Conservation (phyloP, 2,797 vertebrate species). For the Dryobates pubescens region DNA sequence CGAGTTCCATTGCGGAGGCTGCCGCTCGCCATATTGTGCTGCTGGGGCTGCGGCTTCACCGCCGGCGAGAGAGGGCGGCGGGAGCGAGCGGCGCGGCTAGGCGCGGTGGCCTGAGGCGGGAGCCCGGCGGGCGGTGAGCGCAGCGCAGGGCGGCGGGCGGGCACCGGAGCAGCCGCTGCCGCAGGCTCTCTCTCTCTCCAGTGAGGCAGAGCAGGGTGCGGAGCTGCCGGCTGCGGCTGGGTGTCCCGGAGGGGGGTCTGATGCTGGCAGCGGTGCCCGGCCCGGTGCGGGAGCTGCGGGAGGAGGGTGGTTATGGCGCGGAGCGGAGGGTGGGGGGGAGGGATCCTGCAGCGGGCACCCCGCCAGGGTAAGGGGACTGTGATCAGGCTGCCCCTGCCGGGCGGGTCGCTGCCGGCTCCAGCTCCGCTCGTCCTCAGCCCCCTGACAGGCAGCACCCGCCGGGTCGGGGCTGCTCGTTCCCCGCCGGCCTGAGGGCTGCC, state of each 20-base stretch:
- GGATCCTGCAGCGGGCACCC: neutral
- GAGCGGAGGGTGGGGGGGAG: neutral
- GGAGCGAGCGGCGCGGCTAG: neutral
- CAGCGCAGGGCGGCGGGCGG: neutral
- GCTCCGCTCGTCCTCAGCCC: neutral
- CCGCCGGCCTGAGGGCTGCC: neutral
- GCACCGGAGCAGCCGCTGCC: neutral
- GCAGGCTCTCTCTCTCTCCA: neutral
- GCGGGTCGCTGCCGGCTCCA: too few relatives aligned
- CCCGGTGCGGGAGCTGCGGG: neutral
- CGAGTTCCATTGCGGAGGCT: slow-evolving; percentile 79
- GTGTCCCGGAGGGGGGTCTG: neutral
- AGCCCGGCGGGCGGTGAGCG: neutral
- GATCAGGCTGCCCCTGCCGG: neutral
- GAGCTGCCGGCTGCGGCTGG: neutral
- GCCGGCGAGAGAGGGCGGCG: neutral
- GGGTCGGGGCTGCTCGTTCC: neutral
- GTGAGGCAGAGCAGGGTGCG: neutral
- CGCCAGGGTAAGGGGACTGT: neutral
- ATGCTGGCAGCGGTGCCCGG: neutral
- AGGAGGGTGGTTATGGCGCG: neutral
- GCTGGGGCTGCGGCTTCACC: slow-evolving; percentile 39
- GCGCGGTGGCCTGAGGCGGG: neutral
- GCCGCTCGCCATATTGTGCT: slow-evolving; percentile 90
- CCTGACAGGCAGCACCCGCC: neutral